Percentiles rank a stretch among this genome's conserved stretches.
Conservation (phyloP, 2,113 vertebrate genomes). For the Microtus pennsylvanicus region DNA sequence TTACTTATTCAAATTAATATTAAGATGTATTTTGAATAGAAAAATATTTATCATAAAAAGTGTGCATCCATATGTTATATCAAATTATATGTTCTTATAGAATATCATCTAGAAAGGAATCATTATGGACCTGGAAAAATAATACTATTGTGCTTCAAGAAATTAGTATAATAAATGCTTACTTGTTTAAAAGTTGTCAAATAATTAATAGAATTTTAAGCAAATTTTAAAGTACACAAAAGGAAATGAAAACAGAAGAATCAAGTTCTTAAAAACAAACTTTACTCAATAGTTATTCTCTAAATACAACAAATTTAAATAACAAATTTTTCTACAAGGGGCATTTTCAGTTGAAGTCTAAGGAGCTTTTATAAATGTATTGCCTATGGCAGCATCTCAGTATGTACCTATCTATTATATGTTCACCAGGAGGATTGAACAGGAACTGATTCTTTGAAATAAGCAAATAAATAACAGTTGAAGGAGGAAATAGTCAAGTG, state of each 20-base stretch:
- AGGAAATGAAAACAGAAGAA: conserved; percentile 33
- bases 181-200: conserved; percentile 40
- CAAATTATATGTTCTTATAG: background rate
- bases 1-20: background rate
- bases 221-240: conserved; percentile 52
- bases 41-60: background rate
- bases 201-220: conserved; percentile 59
- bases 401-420: background rate
- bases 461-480: conserved; percentile 21
- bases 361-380: conserved; percentile 40
- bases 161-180: background rate
- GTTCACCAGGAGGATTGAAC: background rate
- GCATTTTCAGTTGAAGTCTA: conserved; percentile 20
- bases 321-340: conserved; percentile 10
- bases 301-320: conserved; percentile 2
- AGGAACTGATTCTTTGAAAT: conserved; percentile 29
- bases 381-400: background rate
- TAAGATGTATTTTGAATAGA: background rate
- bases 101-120: background rate
- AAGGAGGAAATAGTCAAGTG: background rate
- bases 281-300: background rate
- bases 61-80: background rate
- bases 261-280: conserved; percentile 48
- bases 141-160: background rate
- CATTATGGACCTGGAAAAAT: background rate